These are phyloP conservation scores for Globodera rostochiensis DNA, from an alignment of 1,140 invertebrate genomes.

Conservation along the genomic window DNA sequence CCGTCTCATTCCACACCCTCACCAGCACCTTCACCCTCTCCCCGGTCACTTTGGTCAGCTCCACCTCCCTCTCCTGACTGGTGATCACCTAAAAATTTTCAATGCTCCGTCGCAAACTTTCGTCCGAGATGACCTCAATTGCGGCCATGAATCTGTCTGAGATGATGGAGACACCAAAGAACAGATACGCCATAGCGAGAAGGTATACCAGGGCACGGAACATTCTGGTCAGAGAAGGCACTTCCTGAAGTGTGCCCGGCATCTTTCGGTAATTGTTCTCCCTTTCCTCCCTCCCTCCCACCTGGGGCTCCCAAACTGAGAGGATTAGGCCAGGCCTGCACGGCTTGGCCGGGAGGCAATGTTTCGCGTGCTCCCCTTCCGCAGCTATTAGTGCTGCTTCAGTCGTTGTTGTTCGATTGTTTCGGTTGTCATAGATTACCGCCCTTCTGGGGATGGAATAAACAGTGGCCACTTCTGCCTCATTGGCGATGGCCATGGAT, in stretches of 20 bases:
- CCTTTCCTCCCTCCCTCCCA: constrained; percentile 66
- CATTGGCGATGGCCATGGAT: not conserved
- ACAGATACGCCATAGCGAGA: constrained; percentile 67
- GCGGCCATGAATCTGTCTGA: constrained; percentile 65
- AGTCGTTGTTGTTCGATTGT: not conserved
- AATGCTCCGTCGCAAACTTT: not conserved
- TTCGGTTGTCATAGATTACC: constrained; percentile 13
- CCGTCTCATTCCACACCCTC: constrained; percentile 70
- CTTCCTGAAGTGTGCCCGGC: not conserved
- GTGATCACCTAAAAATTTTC: constrained; percentile 78
- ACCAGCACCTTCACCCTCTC: constrained; percentile 67
- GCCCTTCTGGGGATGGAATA: constrained; percentile 14
- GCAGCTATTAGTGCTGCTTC: not conserved
- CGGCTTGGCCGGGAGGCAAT: constrained; percentile 37
- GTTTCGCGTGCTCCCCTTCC: constrained; percentile 13
- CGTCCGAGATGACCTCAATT: not conserved
- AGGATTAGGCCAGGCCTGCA: constrained; percentile 80
- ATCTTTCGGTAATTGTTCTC: not conserved
- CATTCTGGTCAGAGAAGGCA: constrained; percentile 27
- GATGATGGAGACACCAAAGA: constrained; percentile 70
- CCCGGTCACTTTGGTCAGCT: constrained; percentile 67
- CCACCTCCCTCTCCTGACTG: constrained; percentile 72
- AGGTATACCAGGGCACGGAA: constrained; percentile 63
- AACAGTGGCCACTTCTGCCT: not conserved
- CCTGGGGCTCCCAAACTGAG: constrained; percentile 79